Percentiles rank a stretch among this genome's conserved stretches.
phyloP scores from a whole-genome alignment of 1,140 invertebrate genomes.

The Sinonovacula constricta region DNA sequence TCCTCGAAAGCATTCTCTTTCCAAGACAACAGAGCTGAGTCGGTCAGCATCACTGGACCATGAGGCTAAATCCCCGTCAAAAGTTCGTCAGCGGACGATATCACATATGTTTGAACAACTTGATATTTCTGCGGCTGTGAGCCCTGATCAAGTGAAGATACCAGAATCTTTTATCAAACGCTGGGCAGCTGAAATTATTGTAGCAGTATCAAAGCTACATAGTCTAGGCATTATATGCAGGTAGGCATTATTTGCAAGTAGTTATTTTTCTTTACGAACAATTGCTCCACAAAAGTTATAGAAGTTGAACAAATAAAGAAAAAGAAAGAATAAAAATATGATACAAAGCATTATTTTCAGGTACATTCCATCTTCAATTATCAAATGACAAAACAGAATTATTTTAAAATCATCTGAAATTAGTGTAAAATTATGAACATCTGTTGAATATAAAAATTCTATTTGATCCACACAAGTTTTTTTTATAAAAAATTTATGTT shows the following conservation, averaged over 20 bases:
- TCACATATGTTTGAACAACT: constrained; percentile 72
- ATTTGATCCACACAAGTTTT: too few species aligned
- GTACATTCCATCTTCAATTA: not conserved
- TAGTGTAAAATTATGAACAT: too few species aligned
- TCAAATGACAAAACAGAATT: too few species aligned
- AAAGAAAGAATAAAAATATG: too few species aligned
- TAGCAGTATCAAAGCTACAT: constrained; percentile 85
- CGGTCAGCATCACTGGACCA: constrained; percentile 71
- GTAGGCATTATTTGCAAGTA: constrained; percentile 66
- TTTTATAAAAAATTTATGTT: too few species aligned
- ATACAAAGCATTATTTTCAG: too few species aligned
- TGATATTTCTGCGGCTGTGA: constrained; percentile 59
- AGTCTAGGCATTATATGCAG: constrained; percentile 80
- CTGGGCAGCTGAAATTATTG: constrained; percentile 86
- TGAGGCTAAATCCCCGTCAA: constrained; percentile 71
- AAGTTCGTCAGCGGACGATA: constrained; percentile 65
- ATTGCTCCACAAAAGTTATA: too few species aligned
- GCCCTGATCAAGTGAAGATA: constrained; percentile 66
- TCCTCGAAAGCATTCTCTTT: constrained; percentile 56
- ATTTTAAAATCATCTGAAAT: too few species aligned
- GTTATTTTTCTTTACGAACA: too few species aligned
- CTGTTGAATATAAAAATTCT: too few species aligned
- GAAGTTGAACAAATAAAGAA: too few species aligned
- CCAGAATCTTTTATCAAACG: constrained; percentile 80
- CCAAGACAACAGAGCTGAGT: constrained; percentile 66